phyloP scores from a whole-genome alignment of 2,888 invertebrate genomes.

The Diplazon laetatorius region DNA sequence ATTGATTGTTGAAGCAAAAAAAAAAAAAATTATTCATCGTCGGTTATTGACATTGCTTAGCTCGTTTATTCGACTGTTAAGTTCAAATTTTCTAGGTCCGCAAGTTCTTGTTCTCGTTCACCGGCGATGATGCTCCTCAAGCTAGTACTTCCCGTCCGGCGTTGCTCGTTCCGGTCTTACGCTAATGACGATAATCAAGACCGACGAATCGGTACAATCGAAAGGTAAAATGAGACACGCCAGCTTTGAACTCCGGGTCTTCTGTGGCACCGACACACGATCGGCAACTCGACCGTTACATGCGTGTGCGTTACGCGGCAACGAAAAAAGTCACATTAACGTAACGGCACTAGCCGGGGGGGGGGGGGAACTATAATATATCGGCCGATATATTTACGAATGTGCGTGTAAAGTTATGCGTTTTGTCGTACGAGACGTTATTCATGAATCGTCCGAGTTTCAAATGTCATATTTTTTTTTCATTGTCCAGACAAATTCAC shows the following conservation, averaged over 20 bases:
- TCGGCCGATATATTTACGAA: conserved; percentile 43
- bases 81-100: conserved; percentile 36
- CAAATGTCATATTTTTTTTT: no score
- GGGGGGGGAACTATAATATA: conserved; percentile 63
- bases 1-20: no score
- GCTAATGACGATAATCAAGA: conserved; percentile 63
- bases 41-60: neutral
- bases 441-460: no score
- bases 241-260: conserved; percentile 72
- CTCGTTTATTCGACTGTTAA: no score
- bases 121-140: neutral
- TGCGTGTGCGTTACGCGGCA: conserved; percentile 73
- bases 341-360: conserved; percentile 79
- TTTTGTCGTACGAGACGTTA: neutral
- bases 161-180: conserved; percentile 51
- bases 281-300: conserved; percentile 80
- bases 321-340: conserved; percentile 79
- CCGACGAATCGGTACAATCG: conserved; percentile 57
- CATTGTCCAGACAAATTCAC: no score
- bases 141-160: neutral
- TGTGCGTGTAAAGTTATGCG: conserved; percentile 7
- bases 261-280: conserved; percentile 49
- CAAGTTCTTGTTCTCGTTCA: conserved; percentile 53
- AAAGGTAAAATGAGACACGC: conserved; percentile 71
- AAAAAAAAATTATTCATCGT: no score